Evolutionary conservation across 2,113 vertebrate genomes (phyloP), one percentile per base, ranked within the genome.

Genomic region (Limnothrissa miodon): DNA sequence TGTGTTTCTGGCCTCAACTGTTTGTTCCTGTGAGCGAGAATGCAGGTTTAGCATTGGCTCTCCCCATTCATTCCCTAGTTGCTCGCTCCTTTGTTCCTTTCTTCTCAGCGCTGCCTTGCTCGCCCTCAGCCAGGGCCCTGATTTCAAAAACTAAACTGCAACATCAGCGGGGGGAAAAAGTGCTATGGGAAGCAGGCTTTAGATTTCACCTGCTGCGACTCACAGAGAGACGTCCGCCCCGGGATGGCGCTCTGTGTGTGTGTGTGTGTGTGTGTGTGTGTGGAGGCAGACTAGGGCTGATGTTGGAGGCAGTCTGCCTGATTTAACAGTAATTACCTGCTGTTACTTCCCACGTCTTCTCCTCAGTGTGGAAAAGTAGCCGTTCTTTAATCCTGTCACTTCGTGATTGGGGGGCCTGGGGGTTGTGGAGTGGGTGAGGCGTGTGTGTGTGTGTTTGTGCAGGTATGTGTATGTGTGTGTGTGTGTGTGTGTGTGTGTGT

Each of bases 371-470:
- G 87, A 88, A 91, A 89, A 90, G 88, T 88, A 91, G 90, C 89
- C 89, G 91, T 93, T 93, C 92, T 93, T 93, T 94, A 93, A 93
- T 94, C 92, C 91, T 93, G 93, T 93, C 93, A 93, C 93, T 89
- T 83, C 82, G 86, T 89, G 91, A 93, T 93, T 89, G n/a, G 23
- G 33, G 66, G 62, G 25, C 29, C 10, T 19, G 42, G 42, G 59
- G n/a, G 59, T 3, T 59, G 59, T 6, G 1, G 59, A 25, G 8
- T 1, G 6, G 53, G 2, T 25, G 19, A 48, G 53, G n/a, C 10
- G 8, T 8, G n/a, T 66, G 59, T 66, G 56, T 59, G 56, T 59
- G 56, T 59, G 56, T 53, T 3, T 53, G 48, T 53, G 48, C 15
- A 11, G 3, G 48, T 53, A 11, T 53, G 48, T 53, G 48, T 10